Conservation (phyloP, 2,113 vertebrate species). For the Meles meles region DNA sequence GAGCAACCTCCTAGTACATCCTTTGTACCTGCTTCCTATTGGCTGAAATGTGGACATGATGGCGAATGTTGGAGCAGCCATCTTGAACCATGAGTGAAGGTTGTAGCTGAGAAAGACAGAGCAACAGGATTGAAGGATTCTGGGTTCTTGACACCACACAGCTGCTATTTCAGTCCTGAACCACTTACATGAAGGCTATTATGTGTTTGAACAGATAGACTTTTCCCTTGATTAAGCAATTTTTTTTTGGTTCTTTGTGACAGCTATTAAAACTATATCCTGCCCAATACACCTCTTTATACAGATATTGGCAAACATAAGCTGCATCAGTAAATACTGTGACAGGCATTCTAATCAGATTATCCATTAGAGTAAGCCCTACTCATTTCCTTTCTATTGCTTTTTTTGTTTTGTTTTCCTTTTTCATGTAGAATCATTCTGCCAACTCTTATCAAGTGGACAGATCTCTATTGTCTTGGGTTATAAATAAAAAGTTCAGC, state of each 20-base stretch:
- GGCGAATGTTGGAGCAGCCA: not conserved
- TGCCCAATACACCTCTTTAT: not conserved
- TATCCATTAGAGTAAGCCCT: not conserved
- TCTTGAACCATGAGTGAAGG: not conserved
- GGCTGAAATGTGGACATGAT: not conserved
- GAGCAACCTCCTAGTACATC: not conserved
- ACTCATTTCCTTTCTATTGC: slow-evolving; percentile 25
- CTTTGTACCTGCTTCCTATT: not conserved
- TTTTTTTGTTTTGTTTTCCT: not conserved
- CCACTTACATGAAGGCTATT: not conserved
- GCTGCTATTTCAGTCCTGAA: not conserved
- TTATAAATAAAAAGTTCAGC: slow-evolving; percentile 18
- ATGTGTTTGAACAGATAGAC: not conserved
- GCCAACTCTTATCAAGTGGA: not conserved
- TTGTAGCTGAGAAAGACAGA: not conserved
- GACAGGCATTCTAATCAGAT: slow-evolving; percentile 59
- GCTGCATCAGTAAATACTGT: not conserved
- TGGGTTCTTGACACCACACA: not conserved
- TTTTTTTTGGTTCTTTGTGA: slow-evolving; percentile 6
- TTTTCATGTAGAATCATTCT: not conserved
- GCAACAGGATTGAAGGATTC: not conserved
- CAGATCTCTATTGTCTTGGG: not conserved
- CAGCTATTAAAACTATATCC: not conserved
- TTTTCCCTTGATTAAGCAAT: not conserved
- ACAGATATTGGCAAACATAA: slow-evolving; percentile 12